Evolutionary conservation across 1,140 invertebrate species (phyloP).

Genomic region (Drosophila takahashii): DNA sequence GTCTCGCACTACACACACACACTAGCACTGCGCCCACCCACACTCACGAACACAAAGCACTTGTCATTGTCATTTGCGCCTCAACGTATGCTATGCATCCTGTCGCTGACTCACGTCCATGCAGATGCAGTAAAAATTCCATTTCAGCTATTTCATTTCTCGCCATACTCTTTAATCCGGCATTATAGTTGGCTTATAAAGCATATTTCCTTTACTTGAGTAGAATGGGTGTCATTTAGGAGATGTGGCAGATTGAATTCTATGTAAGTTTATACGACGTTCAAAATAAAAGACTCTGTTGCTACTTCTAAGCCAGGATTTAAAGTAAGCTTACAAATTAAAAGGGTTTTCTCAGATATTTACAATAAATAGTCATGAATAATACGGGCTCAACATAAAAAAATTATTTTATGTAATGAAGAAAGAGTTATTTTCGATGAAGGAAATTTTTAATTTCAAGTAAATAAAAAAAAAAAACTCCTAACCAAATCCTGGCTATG

Average conservation of each 20-base stretch:
- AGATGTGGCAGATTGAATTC: background rate
- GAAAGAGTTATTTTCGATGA: too few relatives aligned
- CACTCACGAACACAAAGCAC: conserved; percentile 38
- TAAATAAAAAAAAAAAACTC: too few relatives aligned
- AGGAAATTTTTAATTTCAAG: too few relatives aligned
- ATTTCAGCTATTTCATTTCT: conserved; percentile 60
- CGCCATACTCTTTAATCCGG: conserved; percentile 63
- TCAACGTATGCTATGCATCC: conserved; percentile 61
- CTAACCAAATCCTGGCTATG: too few relatives aligned
- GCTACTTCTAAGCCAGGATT: too few relatives aligned
- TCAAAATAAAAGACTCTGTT: background rate
- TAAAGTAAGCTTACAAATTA: too few relatives aligned
- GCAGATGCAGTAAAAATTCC: conserved; percentile 64
- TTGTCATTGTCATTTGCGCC: conserved; percentile 73
- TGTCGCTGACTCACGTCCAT: conserved; percentile 71
- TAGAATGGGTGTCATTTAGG: background rate
- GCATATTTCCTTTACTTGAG: background rate
- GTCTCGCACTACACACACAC: conserved; percentile 61
- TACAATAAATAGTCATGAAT: too few relatives aligned
- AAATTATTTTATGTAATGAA: too few relatives aligned
- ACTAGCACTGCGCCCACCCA: background rate
- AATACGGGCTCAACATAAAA: too few relatives aligned
- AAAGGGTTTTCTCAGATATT: too few relatives aligned
- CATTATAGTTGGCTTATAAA: conserved; percentile 33
- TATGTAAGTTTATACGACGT: background rate